Evolutionary conservation across 2,888 invertebrate genomes (phyloP), one percentile per base, ranked within the genome.

Genomic region (Trissolcus japonicus): DNA sequence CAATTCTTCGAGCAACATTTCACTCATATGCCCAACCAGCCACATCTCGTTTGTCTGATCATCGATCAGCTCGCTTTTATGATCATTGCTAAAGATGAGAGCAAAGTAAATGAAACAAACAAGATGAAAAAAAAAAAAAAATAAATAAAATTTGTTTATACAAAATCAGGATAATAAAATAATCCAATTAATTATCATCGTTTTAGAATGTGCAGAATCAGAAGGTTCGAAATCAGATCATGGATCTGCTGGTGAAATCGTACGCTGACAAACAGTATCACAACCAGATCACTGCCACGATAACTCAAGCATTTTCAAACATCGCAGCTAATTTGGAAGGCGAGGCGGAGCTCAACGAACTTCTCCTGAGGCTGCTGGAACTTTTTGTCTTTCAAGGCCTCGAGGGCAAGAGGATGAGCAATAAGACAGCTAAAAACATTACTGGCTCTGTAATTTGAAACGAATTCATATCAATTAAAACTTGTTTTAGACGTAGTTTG

Each of bases 51-150:
- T 89, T 95, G 95, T 0, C 90, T 99, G 25, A 99, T 99, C 83
- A 96, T 99, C 6, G 97, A 98, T 89, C 99, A 99, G 89, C 91
- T 99, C 55, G 99, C 99, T 13, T 98, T 98, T 87, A 99, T 99
- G 95, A 95, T 99, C 73, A 96, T 99, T 65, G 97, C 98, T 0
- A 95, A 95, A 16, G 59, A 62, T 35, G 59, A 61, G 6, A 67
- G 14, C 2, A 62, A 74, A 35, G 74, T 74, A 61, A 4, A 17
- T 3, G 2, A 19, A 4, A 50, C 11, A 17, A 51, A 9, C 17
- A 51, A 46, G 0, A 46, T 46, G n/a, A n/a, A n/a, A n/a, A n/a
- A n/a, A n/a, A n/a, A n/a, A n/a, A n/a, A n/a, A n/a, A n/a, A n/a
- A n/a, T n/a, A n/a, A n/a, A n/a, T n/a, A n/a, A n/a, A n/a, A n/a